Evolutionary conservation across 2,888 invertebrate species (phyloP), one percentile per base, ranked within the genome.

Genomic region (Aphodius granarius): DNA sequence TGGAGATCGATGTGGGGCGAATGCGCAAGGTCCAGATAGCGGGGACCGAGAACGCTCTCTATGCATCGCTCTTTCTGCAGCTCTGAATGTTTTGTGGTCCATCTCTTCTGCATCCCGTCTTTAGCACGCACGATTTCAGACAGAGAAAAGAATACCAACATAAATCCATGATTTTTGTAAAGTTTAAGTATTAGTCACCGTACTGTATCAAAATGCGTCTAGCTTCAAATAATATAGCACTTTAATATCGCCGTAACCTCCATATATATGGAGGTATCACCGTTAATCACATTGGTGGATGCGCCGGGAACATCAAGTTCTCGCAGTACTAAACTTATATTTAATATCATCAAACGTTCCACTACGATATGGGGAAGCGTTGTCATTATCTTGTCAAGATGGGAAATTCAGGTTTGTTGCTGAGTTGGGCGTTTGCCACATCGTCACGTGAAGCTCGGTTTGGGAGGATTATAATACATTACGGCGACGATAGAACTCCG

Each of bases 1-100:
- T 75, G 82, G 85, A 82, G 79, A 81, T 81, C 81, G 81, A 82
- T 82, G 81, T 73, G 74, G 76, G 75, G 78, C 75, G 76, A 80
- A 71, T 81, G 79, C 81, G 82, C 82, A 81, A 76, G 81, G 80
- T 68, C 68, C 68, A 20, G 20, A 21, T 22, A 19, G 22, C 68
- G 22, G 68, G 68, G n/a, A 20, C 68, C 22, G 68, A 68, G 21
- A 22, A 43, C 43, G 6, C 43, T 43, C 22, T 68, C 65, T 19
- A 65, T 65, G 68, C 68, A 68, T 68, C 68, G 22, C 68, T 68
- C 68, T n/a, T n/a, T 68, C 21, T 68, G 68, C 21, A 19, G 20
- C 68, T n/a, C 20, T 16, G 13, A 13, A 20, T 13, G 66, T 13
- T 17, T 66, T 17, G 66, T 66, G 19, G 66, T 20, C 20, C n/a